Base-by-base conservation (phyloP, 2,888 invertebrate species). In the Physocephala rufipes region DNA sequence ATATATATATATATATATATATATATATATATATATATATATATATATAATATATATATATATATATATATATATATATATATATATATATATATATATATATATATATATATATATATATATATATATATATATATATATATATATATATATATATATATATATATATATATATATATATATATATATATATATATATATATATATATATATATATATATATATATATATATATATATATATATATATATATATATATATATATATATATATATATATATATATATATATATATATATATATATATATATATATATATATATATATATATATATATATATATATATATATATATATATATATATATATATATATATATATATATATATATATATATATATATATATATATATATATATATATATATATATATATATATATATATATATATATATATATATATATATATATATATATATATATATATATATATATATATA, bases 191-290 rank as follows among this genome's bases (percentile, higher is more conserved):
- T 36, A 36, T 36, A 36, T 36, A 36, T 36, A 36, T 9, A 36
- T 4, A 36, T 7, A 36, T 36, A 36, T 36, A 9, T 64, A 64
- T 49, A 51, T n/a, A 15, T 49, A 43, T 49, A 64, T 4, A 49
- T 49, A 65, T n/a, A 28, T 63, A 30, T n/a, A 4, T 53, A n/a
- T 16, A 36, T 53, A 53, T 0, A 36, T 36, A 36, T 36, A 36
- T 36, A 36, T 36, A 36, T 36, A 36, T 36, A 36, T 36, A 36
- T 9, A 36, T 4, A 36, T 7, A 36, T 36, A 36, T 36, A 9
- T 64, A 64, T 49, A 51, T n/a, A 15, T 49, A 43, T 49, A 64
- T 4, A 49, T 49, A 65, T n/a, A 28, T 63, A 30, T n/a, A 4
- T 53, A n/a, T 16, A 36, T 53, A 53, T 0, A 36, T 36, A 36